These are phyloP conservation scores for Hirundo rustica DNA, from an alignment of 2,797 vertebrate species.

Conservation along the genomic window DNA sequence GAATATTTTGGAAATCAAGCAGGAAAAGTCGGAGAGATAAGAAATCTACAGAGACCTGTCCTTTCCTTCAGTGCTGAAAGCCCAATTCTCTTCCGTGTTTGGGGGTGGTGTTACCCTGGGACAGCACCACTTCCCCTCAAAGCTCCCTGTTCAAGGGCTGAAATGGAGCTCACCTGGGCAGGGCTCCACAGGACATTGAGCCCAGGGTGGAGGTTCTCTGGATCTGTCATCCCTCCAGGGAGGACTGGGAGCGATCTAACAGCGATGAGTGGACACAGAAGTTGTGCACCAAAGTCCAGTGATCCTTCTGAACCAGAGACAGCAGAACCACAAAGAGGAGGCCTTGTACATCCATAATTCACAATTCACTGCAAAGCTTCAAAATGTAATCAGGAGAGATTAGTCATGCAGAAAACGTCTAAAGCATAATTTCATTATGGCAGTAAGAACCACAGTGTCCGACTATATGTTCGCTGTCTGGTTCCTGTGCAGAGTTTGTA, in stretches of 20 bases:
- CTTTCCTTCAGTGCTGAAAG: neutral
- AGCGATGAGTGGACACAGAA: too few species aligned
- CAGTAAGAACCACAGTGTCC: neutral
- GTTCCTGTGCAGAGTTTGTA: neutral
- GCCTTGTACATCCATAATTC: neutral
- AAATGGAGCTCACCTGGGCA: neutral
- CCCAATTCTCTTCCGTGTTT: neutral
- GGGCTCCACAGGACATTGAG: neutral
- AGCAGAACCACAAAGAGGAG: neutral
- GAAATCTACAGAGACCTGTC: neutral
- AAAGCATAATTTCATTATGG: conserved; percentile 3
- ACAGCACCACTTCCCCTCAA: neutral
- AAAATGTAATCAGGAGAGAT: neutral
- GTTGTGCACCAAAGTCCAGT: neutral
- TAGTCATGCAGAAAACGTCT: conserved; percentile 9
- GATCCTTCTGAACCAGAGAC: neutral
- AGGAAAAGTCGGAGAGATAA: rapidly evolving
- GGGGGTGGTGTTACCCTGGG: neutral
- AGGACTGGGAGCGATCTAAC: rapidly evolving
- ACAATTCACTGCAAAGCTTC: neutral
- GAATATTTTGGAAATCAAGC: neutral
- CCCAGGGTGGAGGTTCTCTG: neutral
- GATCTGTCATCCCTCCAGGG: rapidly evolving
- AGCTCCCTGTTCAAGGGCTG: neutral
- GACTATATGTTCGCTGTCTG: neutral